Percentiles rank a stretch among this genome's conserved stretches.
These are phyloP conservation scores for Balanococcus diminutus DNA, from an alignment of 2,888 invertebrate species.

Conservation along the genomic window DNA sequence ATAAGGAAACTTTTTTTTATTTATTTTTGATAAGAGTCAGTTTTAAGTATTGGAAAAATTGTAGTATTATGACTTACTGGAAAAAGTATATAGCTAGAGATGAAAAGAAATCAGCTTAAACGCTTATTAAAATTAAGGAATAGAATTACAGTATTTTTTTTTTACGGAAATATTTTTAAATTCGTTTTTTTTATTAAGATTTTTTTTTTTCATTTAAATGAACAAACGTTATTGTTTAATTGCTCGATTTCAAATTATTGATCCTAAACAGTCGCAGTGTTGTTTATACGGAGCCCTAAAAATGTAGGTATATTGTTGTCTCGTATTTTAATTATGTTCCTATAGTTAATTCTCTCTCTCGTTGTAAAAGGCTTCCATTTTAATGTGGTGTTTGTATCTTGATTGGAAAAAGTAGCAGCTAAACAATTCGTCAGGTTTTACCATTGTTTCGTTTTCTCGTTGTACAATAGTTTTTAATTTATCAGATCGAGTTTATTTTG, in stretches of 20 bases:
- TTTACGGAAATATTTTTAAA: not conserved
- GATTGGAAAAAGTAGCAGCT: constrained; percentile 4
- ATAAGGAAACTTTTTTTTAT: constrained; percentile 1
- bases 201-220: not conserved
- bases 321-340: constrained; percentile 44
- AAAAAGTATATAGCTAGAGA: constrained; percentile 15
- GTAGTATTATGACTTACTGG: not conserved
- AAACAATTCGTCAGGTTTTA: not conserved
- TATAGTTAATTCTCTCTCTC: constrained; percentile 43
- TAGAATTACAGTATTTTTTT: not conserved
- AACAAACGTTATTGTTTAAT: constrained; percentile 5
- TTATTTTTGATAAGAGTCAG: not conserved
- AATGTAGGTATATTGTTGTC: not conserved
- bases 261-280: not conserved
- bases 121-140: constrained; percentile 38
- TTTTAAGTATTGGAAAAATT: constrained; percentile 29
- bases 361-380: constrained; percentile 8
- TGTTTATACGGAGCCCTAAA: constrained; percentile 45
- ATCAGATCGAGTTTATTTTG: not conserved
- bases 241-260: not conserved
- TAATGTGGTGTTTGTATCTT: not conserved
- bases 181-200: not conserved
- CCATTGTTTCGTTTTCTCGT: not conserved
- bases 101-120: constrained; percentile 42
- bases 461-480: not conserved